Evolutionary conservation across 2,113 vertebrate genomes (phyloP).

Genomic region (Pleuronectes platessa): DNA sequence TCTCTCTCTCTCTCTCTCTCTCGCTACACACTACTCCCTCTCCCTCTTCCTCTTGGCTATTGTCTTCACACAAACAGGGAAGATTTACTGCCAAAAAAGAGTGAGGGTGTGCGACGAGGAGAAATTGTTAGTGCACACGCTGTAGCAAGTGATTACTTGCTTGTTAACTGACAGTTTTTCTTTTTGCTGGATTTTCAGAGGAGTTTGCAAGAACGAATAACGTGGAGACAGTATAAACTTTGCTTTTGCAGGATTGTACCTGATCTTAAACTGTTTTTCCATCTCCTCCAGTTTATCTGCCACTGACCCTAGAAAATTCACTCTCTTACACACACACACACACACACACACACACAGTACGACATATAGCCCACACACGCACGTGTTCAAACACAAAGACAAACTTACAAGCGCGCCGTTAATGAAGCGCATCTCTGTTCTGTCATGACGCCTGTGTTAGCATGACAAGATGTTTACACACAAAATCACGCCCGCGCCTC

Average conservation of each 20-base stretch:
- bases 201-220: not conserved
- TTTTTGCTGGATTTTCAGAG: conserved; percentile 7
- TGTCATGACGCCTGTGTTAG: conserved; percentile 75
- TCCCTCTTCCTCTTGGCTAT: conserved; percentile 73
- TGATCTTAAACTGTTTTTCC: conserved; percentile 25
- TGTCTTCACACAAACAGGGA: conserved; percentile 71
- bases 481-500: conserved; percentile 70
- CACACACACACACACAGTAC: conserved; percentile 18
- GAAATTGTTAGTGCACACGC: conserved; percentile 42
- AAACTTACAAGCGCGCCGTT: conserved; percentile 64
- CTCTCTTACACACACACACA: conserved; percentile 2
- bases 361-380: conserved; percentile 35
- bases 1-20: not conserved
- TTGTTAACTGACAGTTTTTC: conserved; percentile 52
- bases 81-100: conserved; percentile 67
- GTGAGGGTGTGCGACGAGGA: conserved; percentile 43
- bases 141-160: conserved; percentile 44
- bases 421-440: conserved; percentile 74
- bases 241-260: conserved; percentile 10
- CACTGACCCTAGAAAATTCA: conserved; percentile 52
- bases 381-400: conserved; percentile 65
- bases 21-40: conserved; percentile 48
- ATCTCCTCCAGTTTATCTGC: conserved; percentile 11
- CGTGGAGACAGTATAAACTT: conserved; percentile 4
- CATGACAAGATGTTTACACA: conserved; percentile 81